phyloP scores from a whole-genome alignment of 2,888 invertebrate genomes.

The Idaea aversata region DNA sequence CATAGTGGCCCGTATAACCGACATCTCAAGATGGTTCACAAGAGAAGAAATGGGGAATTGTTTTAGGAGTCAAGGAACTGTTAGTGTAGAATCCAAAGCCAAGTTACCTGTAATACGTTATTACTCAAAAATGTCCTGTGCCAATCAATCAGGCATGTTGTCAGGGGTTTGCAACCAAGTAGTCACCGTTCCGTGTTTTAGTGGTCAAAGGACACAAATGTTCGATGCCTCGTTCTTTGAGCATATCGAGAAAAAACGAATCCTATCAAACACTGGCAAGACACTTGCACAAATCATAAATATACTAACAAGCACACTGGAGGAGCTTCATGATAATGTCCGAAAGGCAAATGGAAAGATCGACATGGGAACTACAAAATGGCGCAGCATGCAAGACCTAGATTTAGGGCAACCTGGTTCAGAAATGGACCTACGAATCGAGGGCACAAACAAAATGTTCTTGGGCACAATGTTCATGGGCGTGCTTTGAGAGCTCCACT shows the following conservation, averaged over 20 bases:
- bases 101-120: slow-evolving; percentile 11
- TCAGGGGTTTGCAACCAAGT: slow-evolving; percentile 24
- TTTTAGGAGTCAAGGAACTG: slow-evolving; percentile 5
- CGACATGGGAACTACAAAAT: slow-evolving; percentile 6
- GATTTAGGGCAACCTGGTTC: background rate
- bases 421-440: no score
- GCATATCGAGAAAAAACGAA: slow-evolving; percentile 12
- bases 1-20: background rate
- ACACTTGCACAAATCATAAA: slow-evolving; percentile 12
- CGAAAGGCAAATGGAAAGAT: slow-evolving; percentile 5
- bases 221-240: slow-evolving; percentile 18
- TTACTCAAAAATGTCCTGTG: slow-evolving; percentile 30
- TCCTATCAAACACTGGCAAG: slow-evolving; percentile 6
- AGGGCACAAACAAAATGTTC: no score
- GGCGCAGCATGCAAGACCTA: background rate
- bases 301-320: slow-evolving; percentile 8
- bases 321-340: slow-evolving; percentile 9
- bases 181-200: slow-evolving; percentile 17
- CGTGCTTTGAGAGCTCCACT: no score
- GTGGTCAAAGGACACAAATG: slow-evolving; percentile 16
- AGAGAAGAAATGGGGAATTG: slow-evolving; percentile 7
- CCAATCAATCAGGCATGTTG: slow-evolving; percentile 22
- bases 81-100: slow-evolving; percentile 3
- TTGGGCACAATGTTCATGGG: no score
- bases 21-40: slow-evolving; percentile 6